These are phyloP conservation scores for Apogon talboti DNA, from an alignment of 2,797 vertebrate species.

Conservation along the genomic window DNA sequence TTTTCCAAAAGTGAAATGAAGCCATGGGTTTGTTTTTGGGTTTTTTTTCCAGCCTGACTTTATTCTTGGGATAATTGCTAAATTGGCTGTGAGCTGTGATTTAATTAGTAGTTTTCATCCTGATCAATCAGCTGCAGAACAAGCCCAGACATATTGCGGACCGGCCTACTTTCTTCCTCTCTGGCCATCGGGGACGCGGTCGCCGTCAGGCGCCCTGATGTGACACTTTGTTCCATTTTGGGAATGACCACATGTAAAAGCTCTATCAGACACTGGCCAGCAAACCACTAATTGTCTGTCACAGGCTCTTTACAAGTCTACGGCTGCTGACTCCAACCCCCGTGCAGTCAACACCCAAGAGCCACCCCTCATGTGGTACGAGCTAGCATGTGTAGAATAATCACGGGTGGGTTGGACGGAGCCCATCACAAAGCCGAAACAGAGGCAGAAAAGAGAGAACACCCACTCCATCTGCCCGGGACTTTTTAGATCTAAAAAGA, in stretches of 20 bases:
- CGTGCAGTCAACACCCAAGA: constrained; percentile 68
- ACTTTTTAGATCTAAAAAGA: constrained; percentile 66
- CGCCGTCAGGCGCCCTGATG: constrained; percentile 22
- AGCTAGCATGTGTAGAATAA: constrained; percentile 61
- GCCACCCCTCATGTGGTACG: constrained; percentile 57
- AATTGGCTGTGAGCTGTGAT: not conserved
- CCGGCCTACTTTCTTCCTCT: not conserved
- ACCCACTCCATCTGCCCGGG: constrained; percentile 58
- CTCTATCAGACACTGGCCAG: constrained; percentile 60
- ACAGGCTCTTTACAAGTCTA: constrained; percentile 59
- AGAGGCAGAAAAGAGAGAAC: constrained; percentile 52
- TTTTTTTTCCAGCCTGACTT: constrained; percentile 2
- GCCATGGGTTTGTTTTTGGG: not conserved
- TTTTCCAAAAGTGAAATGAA: constrained; percentile 1
- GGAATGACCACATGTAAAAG: constrained; percentile 70
- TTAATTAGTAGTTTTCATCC: constrained; percentile 3
- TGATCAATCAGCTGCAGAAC: constrained; percentile 21
- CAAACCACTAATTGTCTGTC: constrained; percentile 70
- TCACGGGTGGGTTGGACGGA: constrained; percentile 55
- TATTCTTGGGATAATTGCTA: constrained; percentile 1
- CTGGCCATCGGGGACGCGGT: not conserved
- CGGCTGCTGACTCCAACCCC: constrained; percentile 50
- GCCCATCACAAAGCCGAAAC: constrained; percentile 54
- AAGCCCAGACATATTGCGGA: constrained; percentile 13
- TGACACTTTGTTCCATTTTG: constrained; percentile 59